These are phyloP conservation scores for Heterodera filipjevi DNA, from an alignment of 2,888 invertebrate species.

Conservation along the genomic window DNA sequence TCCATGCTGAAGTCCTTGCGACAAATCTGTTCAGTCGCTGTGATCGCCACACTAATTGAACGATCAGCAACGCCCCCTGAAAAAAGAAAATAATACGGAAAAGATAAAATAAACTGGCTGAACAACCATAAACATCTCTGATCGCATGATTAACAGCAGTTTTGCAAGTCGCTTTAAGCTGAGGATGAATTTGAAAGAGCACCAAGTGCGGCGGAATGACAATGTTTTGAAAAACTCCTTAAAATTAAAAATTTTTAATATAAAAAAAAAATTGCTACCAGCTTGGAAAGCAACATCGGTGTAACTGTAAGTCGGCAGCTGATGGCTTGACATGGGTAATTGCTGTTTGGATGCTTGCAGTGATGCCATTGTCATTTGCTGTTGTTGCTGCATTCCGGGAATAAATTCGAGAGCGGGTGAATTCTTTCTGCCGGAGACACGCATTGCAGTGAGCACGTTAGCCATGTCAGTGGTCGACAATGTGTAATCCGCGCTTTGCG, in stretches of 20 bases:
- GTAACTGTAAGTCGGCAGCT: constrained; percentile 79
- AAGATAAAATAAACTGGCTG: not conserved
- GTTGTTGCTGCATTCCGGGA: constrained; percentile 6
- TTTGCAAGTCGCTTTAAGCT: constrained; percentile 73
- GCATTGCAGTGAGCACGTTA: constrained; percentile 16
- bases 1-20: constrained; percentile 87
- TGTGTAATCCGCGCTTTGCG: not conserved
- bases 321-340: not conserved
- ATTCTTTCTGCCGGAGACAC: constrained; percentile 12
- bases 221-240: constrained; percentile 50
- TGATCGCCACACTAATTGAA: constrained; percentile 92
- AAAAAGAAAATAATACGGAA: not conserved
- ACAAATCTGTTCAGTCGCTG: constrained; percentile 93
- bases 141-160: constrained; percentile 90
- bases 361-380: not conserved
- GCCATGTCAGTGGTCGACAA: not conserved
- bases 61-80: constrained; percentile 85
- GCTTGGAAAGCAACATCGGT: constrained; percentile 79
- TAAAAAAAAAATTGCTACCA: too few species aligned
- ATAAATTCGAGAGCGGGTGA: constrained; percentile 1
- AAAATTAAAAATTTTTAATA: constrained; percentile 15
- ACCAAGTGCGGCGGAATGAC: constrained; percentile 64
- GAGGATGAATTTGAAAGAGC: constrained; percentile 85
- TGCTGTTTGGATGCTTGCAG: constrained; percentile 4
- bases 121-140: constrained; percentile 82